Conservation (phyloP, 64 coral and sea anemone species). For the Actinia tenebrosa region DNA sequence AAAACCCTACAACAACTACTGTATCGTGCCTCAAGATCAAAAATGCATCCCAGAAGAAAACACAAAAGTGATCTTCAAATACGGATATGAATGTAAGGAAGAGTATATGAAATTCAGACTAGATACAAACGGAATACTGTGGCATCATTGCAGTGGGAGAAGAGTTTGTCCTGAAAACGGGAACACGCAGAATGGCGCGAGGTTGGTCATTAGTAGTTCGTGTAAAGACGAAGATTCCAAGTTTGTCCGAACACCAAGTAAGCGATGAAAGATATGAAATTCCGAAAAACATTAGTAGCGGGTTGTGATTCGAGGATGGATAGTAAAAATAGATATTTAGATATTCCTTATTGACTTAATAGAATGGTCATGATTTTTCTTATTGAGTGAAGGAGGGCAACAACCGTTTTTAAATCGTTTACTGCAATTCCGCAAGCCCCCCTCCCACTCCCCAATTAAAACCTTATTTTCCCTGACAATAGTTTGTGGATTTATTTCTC, state of each 20-base stretch:
- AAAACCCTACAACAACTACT: constrained; percentile 36
- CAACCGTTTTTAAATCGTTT: too few relatives aligned
- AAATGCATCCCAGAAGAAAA: constrained; percentile 27
- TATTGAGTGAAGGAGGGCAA: too few relatives aligned
- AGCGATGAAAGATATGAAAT: background rate
- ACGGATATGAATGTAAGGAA: constrained; percentile 37
- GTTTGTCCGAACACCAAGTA: constrained; percentile 62
- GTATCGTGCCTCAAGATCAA: constrained; percentile 40
- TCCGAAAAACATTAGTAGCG: too few relatives aligned
- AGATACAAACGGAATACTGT: constrained; percentile 47
- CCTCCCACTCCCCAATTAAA: background rate
- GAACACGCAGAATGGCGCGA: constrained; percentile 28
- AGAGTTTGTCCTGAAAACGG: constrained; percentile 63
- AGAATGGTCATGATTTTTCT: too few relatives aligned
- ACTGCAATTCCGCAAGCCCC: too few relatives aligned
- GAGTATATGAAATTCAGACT: constrained; percentile 56
- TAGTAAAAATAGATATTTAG: too few relatives aligned
- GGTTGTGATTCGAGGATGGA: too few relatives aligned
- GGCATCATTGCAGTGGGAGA: constrained; percentile 61
- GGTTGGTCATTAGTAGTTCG: constrained; percentile 51
- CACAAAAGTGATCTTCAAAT: constrained; percentile 21
- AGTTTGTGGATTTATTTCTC: background rate
- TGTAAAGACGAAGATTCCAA: constrained; percentile 46
- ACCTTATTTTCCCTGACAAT: background rate
- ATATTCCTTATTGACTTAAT: too few relatives aligned